Base-by-base conservation (phyloP, 2,113 vertebrate species). In the Willisornis vidua region DNA sequence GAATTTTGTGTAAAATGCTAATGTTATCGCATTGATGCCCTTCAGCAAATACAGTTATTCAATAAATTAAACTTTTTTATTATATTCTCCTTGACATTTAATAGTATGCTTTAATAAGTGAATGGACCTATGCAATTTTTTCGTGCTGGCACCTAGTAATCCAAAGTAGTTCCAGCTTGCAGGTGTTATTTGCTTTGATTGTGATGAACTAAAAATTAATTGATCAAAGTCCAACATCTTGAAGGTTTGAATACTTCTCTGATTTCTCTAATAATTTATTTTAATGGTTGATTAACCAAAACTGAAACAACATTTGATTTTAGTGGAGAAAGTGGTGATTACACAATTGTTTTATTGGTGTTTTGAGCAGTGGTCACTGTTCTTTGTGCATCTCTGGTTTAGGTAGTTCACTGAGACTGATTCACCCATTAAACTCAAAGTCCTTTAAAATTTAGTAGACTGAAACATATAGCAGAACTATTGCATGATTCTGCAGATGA, bases 21-120 rank as follows among this genome's bases (percentile, higher is more conserved):
- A 91, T 52, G 76, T 90, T 96, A 96, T 87, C 93, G 68, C 19
- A 1, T 90, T 89, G 76, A 52, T 93, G 66, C 67, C 92, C 87
- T 95, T 89, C 88, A 89, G 92, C 86, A 89, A 91, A 95, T 85
- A 54, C 4, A 85, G 72, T 58, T 61, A 61, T 93, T 93, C 83
- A 78, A 72, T 76, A 91, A 91, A 57, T 65, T 82, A 94, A 93
- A 93, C 55, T 41, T 89, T 90, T 89, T 71, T 39, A 83, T 90
- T 2, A 62, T 85, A 82, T 66, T 89, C 41, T 90, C 35, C 25
- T 92, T 92, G 90, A 82, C 37, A 93, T 94, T 80, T 86, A 81
- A 75, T 81, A 92, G 41, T 49, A 58, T 82, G 61, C 39, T 93
- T 86, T 75, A 94, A 90, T 93, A 87, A 95, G 37, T 68, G 71